A percentile compares a stretch with the other conserved stretches of the same genome.
Conservation (phyloP, 2,113 vertebrate species). For the Brevimyrus niger region DNA sequence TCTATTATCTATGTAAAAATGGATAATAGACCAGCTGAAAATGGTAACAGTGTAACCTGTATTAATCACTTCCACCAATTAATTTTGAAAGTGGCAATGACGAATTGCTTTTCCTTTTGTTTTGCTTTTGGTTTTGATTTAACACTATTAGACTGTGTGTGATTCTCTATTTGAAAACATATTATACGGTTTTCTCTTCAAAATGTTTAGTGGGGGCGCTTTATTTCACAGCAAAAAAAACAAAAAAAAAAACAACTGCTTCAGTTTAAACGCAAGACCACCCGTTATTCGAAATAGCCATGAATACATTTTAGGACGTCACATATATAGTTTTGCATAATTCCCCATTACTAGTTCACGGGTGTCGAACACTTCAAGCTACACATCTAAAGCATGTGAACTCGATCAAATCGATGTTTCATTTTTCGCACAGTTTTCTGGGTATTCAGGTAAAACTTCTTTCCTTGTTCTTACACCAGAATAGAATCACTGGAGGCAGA, state of each 20-base stretch:
- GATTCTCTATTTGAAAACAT: not conserved
- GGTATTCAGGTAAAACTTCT: not conserved
- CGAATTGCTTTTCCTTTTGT: not conserved
- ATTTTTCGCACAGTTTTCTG: not conserved
- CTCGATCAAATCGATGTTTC: not conserved
- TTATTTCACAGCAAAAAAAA: not conserved
- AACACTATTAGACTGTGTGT: not conserved
- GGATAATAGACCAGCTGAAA: not conserved
- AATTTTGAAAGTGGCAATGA: not conserved
- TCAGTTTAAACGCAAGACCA: not conserved
- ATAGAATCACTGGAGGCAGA: not conserved
- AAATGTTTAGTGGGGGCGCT: not conserved
- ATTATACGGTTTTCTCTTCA: not conserved
- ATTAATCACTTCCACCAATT: not conserved
- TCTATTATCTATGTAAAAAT: not conserved
- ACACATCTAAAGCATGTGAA: not conserved
- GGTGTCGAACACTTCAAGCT: not conserved
- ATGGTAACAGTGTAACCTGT: not conserved
- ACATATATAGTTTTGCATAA: not conserved
- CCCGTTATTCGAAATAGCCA: not conserved
- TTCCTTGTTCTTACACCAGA: not conserved
- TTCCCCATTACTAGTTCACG: not conserved
- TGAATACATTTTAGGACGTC: not conserved
- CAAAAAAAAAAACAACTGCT: not conserved
- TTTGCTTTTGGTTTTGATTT: not conserved